Conservation (phyloP, 2,797 vertebrate genomes). For the Calcarius lapponicus region DNA sequence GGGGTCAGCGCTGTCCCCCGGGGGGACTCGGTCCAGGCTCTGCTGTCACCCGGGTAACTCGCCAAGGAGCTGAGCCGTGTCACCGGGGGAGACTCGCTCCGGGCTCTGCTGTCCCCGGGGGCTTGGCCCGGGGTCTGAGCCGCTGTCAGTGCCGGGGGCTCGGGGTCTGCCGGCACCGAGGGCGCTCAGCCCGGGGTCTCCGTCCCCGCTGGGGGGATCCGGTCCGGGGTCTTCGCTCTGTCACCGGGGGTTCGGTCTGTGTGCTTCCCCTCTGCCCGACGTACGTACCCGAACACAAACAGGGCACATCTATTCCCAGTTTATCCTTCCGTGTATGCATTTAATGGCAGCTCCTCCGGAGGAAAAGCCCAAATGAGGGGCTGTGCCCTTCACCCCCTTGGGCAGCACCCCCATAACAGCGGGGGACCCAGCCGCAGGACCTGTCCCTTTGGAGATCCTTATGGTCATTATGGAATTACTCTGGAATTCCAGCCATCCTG, state of each 20-base stretch:
- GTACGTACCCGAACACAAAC: fast-evolving
- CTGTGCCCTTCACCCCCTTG: neutral
- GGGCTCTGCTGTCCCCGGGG: neutral
- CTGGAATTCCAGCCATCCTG: neutral
- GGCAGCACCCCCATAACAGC: neutral
- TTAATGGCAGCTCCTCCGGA: neutral
- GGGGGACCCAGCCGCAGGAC: neutral
- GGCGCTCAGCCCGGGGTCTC: neutral
- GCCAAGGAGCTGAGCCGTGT: neutral
- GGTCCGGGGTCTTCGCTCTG: neutral
- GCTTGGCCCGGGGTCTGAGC: neutral
- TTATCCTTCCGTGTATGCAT: fast-evolving
- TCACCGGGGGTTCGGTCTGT: neutral
- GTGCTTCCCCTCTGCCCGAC: neutral
- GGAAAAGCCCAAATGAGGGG: neutral
- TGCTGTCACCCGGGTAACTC: neutral
- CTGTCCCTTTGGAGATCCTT: neutral
- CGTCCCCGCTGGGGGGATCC: neutral
- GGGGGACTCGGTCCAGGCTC: neutral
- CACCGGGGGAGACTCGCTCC: neutral
- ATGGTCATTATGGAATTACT: neutral
- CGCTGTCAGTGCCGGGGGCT: neutral
- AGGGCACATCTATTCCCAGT: fast-evolving
- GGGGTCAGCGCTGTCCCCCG: neutral
- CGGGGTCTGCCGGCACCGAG: neutral